Evolutionary conservation across 2,888 invertebrate species (phyloP), one percentile per base, ranked within the genome.

Genomic region (Hermaeophaga mercurialis): DNA sequence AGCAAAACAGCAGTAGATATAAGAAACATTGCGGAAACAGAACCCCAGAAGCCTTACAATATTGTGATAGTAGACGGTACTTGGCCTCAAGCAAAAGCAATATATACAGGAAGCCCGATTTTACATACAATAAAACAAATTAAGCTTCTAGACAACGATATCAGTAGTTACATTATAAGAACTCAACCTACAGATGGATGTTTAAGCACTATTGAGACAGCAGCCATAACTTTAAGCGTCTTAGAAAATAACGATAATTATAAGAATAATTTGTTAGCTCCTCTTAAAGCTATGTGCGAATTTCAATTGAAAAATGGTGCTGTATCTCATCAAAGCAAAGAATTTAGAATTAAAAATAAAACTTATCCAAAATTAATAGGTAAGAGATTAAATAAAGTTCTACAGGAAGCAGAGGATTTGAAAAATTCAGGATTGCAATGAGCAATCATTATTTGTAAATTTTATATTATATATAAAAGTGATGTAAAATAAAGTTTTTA

Each of bases 51-150:
- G 9, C 43, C 48, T 36, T 82, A 89, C 72, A 94, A 91, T 75
- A 80, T 96, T 48, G 81, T 96, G 38, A 79, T 96, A 34, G 84
- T 96, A 61, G 96, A 96, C 80, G 96, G 96, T 3, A 96, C 96
- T 7, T 96, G 96, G 96, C 90, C 94, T 0, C 96, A 96, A 78
- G 95, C 96, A 1, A 94, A 93, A 77, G 90, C 93, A 8, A 93
- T 96, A 60, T 96, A 90, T 78, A 85, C 89, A 44, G 88, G 90
- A 60, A 94, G 92, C 74, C 84, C 88, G 9, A 80, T 85, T 57
- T 80, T 96, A 45, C 89, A 89, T 67, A 79, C 80, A 49, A 77
- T 95, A 56, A 86, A 82, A 69, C 92, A 94, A 80, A 91, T 94
- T 0, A 93, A 94, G 78, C 80, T 96, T 45, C 79, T 89, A 36